These are phyloP conservation scores for Halcyon senegalensis DNA, from an alignment of 2,113 vertebrate species.

Conservation along the genomic window DNA sequence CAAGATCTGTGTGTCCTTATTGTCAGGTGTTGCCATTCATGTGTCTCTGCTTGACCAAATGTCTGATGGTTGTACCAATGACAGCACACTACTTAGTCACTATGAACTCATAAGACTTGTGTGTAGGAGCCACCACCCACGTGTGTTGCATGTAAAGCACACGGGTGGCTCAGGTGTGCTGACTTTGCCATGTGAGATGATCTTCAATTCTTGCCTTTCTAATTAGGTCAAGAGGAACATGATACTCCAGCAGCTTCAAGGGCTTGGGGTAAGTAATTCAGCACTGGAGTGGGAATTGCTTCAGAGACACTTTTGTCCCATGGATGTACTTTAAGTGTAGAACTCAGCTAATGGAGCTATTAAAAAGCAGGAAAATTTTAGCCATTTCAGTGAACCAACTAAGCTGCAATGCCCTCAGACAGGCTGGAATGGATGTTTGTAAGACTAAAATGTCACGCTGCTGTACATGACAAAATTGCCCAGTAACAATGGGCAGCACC, in stretches of 20 bases:
- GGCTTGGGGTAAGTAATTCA: background rate
- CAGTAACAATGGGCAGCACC: background rate
- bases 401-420: background rate
- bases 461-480: background rate
- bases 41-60: background rate
- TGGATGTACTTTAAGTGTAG: background rate
- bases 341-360: background rate
- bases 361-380: background rate
- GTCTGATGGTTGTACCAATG: background rate
- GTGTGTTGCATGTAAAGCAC: background rate
- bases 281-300: background rate
- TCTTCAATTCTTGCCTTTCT: background rate
- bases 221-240: background rate
- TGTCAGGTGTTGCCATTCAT: background rate
- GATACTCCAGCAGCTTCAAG: background rate
- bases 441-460: background rate
- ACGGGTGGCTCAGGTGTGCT: accelerated
- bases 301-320: background rate
- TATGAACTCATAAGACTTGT: background rate
- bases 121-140: accelerated
- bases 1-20: background rate
- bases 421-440: background rate
- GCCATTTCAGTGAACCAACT: background rate
- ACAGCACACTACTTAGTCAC: accelerated
- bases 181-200: accelerated